Percentiles rank a stretch among this genome's conserved stretches.
Conservation (phyloP, 2,888 invertebrate genomes). For the Dysmachus trigonus region DNA sequence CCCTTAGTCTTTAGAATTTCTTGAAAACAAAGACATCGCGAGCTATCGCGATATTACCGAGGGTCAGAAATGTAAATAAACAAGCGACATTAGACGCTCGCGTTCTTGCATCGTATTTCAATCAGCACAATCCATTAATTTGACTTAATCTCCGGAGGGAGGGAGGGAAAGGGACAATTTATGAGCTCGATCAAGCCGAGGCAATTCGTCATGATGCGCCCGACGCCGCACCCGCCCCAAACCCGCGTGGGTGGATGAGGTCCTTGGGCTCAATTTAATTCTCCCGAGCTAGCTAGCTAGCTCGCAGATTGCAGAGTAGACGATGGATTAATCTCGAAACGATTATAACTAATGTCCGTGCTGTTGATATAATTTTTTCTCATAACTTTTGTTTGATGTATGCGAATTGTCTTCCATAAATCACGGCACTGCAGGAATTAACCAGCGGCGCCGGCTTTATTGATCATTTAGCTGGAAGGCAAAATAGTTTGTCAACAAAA, state of each 20-base stretch:
- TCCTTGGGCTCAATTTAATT: constrained; percentile 35
- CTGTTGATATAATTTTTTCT: constrained; percentile 38
- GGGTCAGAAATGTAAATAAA: neutral
- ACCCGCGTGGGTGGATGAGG: neutral
- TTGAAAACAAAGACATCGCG: neutral
- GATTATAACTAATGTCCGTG: constrained; percentile 32
- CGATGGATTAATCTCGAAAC: constrained; percentile 32
- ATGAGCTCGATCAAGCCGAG: neutral
- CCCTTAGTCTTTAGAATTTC: neutral
- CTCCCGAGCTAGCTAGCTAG: neutral
- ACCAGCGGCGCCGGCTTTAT: constrained; percentile 34
- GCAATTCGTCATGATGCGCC: constrained; percentile 24
- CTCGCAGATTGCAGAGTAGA: neutral
- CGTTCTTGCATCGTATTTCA: constrained; percentile 12
- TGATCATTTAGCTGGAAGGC: constrained; percentile 27
- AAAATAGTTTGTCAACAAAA: constrained; percentile 37
- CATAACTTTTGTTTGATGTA: constrained; percentile 37
- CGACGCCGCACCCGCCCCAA: neutral
- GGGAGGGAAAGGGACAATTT: neutral
- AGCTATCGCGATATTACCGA: neutral
- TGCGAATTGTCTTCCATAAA: constrained; percentile 30
- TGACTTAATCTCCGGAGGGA: neutral
- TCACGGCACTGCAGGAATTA: constrained; percentile 25
- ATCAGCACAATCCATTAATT: constrained; percentile 26
- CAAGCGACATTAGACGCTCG: neutral